phyloP scores from a whole-genome alignment of 1,140 invertebrate genomes.

The Mycetomoellerius zeteki region DNA sequence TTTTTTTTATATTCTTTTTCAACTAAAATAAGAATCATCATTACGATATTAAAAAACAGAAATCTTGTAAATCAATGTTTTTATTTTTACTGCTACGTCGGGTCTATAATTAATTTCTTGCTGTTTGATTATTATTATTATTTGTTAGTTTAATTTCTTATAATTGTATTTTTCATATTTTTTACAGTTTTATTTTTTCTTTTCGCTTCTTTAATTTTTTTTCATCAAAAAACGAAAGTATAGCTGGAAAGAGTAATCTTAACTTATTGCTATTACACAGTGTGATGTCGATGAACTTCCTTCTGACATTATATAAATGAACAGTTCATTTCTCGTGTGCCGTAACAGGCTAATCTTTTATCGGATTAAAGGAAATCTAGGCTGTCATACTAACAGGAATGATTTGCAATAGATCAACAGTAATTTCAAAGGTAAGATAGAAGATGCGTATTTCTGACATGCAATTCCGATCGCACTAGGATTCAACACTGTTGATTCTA shows the following conservation, averaged over 20 bases:
- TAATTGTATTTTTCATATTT: background rate
- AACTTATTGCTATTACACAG: background rate
- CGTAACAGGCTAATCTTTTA: slow-evolving; percentile 32
- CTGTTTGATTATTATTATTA: background rate
- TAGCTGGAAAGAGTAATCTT: background rate
- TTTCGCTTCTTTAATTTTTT: background rate
- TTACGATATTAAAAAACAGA: too few species aligned
- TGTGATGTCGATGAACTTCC: slow-evolving; percentile 1
- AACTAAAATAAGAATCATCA: too few species aligned
- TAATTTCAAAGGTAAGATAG: slow-evolving; percentile 15
- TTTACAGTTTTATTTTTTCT: background rate
- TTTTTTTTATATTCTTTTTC: too few species aligned
- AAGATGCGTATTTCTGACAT: slow-evolving; percentile 3
- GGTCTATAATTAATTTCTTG: background rate
- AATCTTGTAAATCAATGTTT: background rate
- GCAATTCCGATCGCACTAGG: background rate
- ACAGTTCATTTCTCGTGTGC: slow-evolving; percentile 12
- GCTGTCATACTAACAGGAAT: background rate
- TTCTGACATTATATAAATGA: slow-evolving; percentile 37
- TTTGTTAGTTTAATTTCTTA: background rate
- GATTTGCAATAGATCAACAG: background rate
- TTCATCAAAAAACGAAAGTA: background rate
- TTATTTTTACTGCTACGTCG: background rate
- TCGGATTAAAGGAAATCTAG: slow-evolving; percentile 15
- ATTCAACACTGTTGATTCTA: background rate